These are phyloP conservation scores for Dicaeum eximium DNA, from an alignment of 2,113 vertebrate genomes.

Conservation along the genomic window DNA sequence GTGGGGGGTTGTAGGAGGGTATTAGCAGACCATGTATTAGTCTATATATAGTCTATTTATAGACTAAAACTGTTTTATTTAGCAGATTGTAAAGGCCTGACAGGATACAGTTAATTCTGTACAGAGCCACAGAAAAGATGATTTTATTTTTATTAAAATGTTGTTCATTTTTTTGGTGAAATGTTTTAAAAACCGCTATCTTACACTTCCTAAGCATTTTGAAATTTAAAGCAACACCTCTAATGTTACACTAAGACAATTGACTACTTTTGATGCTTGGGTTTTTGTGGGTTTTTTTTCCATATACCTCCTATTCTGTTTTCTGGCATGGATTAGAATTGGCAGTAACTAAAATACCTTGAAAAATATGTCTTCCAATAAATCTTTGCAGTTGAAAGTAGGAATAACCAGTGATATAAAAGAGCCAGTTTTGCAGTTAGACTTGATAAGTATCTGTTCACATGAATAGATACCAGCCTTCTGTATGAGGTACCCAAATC, in stretches of 20 bases:
- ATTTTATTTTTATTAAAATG: not conserved
- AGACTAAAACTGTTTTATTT: not conserved
- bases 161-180: not conserved
- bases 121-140: not conserved
- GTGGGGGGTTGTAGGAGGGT: not conserved
- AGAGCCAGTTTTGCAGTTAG: not conserved
- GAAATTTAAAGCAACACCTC: not conserved
- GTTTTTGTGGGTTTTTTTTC: not conserved
- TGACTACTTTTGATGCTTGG: not conserved
- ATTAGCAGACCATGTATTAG: not conserved
- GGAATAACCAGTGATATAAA: not conserved
- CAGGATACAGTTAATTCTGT: not conserved
- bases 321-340: not conserved
- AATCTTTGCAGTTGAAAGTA: not conserved
- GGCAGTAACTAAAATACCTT: conserved; percentile 3
- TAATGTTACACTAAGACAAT: not conserved
- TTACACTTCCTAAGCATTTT: not conserved
- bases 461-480: not conserved
- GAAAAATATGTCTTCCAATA: not conserved
- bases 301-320: not conserved
- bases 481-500: not conserved
- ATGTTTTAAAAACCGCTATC: not conserved
- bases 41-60: not conserved
- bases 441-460: not conserved
- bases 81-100: not conserved